These are phyloP conservation scores for Drosophila fuyamai DNA, from an alignment of 1,140 invertebrate species.

Conservation along the genomic window DNA sequence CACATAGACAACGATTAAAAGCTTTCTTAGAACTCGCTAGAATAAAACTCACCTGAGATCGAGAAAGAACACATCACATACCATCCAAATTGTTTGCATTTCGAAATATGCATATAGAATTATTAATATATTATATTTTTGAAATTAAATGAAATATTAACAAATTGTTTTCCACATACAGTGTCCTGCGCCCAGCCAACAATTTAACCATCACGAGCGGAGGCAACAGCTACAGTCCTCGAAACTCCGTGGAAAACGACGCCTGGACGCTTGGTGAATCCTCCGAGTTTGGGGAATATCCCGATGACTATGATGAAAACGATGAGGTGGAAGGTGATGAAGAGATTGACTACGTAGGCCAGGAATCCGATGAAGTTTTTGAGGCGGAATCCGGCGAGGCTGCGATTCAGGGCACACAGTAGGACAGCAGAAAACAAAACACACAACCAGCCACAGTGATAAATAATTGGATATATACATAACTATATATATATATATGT, in stretches of 20 bases:
- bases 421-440: constrained; percentile 12
- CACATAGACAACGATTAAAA: constrained; percentile 40
- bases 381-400: constrained; percentile 57
- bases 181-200: constrained; percentile 66
- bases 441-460: constrained; percentile 75
- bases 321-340: constrained; percentile 38
- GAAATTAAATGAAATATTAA: constrained; percentile 6
- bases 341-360: constrained; percentile 38
- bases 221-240: constrained; percentile 64
- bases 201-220: constrained; percentile 72
- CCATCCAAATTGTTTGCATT: constrained; percentile 41
- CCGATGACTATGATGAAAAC: constrained; percentile 62
- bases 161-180: constrained; percentile 11
- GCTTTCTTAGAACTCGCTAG: constrained; percentile 45
- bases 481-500: constrained; percentile 54
- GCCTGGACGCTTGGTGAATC: constrained; percentile 79
- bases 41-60: constrained; percentile 23
- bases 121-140: constrained; percentile 1
- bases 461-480: constrained; percentile 69
- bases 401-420: constrained; percentile 34
- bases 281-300: constrained; percentile 66
- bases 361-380: constrained; percentile 73
- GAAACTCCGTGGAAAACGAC: constrained; percentile 79
- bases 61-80: constrained; percentile 29
- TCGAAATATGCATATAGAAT: constrained; percentile 20